These are phyloP conservation scores for Platycheirus rosarum DNA, from an alignment of 2,888 invertebrate genomes.

Conservation along the genomic window DNA sequence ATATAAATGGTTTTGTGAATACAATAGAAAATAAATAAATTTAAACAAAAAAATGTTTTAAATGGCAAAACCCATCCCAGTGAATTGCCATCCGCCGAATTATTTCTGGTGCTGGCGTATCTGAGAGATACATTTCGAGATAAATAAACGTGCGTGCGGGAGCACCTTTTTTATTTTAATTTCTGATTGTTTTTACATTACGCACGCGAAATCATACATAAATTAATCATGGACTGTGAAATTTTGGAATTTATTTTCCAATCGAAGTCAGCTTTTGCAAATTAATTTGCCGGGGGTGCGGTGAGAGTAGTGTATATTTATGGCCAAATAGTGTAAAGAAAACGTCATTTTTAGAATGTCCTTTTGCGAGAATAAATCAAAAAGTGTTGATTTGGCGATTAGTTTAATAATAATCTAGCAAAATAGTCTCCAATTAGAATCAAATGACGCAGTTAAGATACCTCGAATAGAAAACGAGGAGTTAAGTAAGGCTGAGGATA, in stretches of 20 bases:
- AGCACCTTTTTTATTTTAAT: background rate
- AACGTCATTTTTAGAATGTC: too few species aligned
- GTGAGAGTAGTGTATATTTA: background rate
- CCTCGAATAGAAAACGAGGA: conserved; percentile 5
- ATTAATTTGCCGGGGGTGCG: background rate
- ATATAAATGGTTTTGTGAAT: conserved; percentile 20
- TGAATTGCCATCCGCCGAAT: conserved; percentile 1
- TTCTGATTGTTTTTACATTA: background rate
- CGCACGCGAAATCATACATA: background rate
- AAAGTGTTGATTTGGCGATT: conserved; percentile 2
- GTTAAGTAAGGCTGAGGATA: conserved; percentile 48
- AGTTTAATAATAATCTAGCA: background rate
- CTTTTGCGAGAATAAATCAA: too few species aligned
- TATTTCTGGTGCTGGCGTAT: background rate
- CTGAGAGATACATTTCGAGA: conserved; percentile 4
- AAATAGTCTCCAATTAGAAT: conserved; percentile 15
- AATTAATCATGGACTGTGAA: background rate
- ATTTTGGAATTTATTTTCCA: background rate
- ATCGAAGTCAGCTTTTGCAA: background rate
- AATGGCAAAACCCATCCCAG: background rate
- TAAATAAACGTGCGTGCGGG: conserved; percentile 8
- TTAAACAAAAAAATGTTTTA: background rate
- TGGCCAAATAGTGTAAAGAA: background rate
- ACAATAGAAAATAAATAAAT: background rate
- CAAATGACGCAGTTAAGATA: conserved; percentile 21